Base-by-base conservation (phyloP, 2,797 vertebrate genomes). In the Periophthalmus magnuspinnatus region DNA sequence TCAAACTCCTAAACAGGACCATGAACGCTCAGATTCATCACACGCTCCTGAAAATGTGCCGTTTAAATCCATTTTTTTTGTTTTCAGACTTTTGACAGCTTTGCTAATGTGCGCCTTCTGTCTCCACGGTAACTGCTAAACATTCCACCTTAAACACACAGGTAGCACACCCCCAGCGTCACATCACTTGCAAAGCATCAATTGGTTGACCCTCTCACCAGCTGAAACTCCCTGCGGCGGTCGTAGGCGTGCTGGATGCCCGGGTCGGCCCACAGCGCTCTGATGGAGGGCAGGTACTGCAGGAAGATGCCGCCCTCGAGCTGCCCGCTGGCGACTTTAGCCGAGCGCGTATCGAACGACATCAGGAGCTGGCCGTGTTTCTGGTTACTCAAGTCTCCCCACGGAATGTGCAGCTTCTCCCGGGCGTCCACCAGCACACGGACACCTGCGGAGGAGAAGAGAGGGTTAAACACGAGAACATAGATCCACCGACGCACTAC, bases 321-420 rank as follows among this genome's bases (percentile, higher is more conserved):
- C 92, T 94, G 93, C 50, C 97, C 97, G 47, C 91, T 94, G 11
- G 77, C 88, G 86, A 95, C 94, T 71, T 87, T 87, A 10, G 92
- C 88, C 0, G 96, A 95, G 0, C 97, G 94, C 0, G 97, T 99
- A 84, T 99, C 95, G 7, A 99, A 97, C 0, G 94, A 93, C 98
- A 99, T 98, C 92, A 99, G 79, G 22, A 79, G 90, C 70, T 97
- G 94, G 0, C 96, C 97, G 0, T 95, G 90, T 24, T 71, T 78
- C 77, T 97, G 95, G 92, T 99, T 99, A n/a, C 90, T 79, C 0
- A 92, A 83, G 71, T 97, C 93, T 65, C 96, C 97, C 98, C 98
- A 99, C 0, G 96, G 95, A 84, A 99, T 99, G 89, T 98, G 96
- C 72, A 99, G 95, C 88, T 99, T 99, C 88, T 98, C 96, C 58